These are phyloP conservation scores for Oligia fasciuncula DNA, from an alignment of 2,888 invertebrate species.

Conservation along the genomic window DNA sequence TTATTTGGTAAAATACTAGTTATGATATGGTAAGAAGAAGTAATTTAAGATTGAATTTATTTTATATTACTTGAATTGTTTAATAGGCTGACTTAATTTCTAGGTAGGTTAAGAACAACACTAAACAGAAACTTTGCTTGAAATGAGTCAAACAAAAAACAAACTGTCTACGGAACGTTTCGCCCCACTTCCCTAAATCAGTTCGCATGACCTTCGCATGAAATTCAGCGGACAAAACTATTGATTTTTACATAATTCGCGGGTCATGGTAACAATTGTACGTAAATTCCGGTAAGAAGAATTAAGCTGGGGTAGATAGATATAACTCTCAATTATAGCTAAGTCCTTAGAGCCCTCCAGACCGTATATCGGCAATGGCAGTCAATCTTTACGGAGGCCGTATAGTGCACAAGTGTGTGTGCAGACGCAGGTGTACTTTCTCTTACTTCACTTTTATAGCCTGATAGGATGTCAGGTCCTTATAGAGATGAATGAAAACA, in stretches of 20 bases:
- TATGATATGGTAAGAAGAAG: too few species aligned
- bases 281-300: neutral
- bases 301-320: neutral
- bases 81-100: neutral
- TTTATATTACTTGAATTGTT: neutral
- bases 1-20: neutral
- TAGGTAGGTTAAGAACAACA: neutral
- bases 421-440: neutral
- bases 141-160: conserved; percentile 29
- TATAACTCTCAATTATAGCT: neutral
- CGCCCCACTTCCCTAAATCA: conserved; percentile 54
- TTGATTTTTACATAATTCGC: conserved; percentile 61
- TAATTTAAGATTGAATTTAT: neutral
- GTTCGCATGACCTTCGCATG: conserved; percentile 56
- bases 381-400: neutral
- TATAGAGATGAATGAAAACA: neutral
- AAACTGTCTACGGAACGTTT: conserved; percentile 41
- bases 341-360: neutral
- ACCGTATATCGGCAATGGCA: neutral
- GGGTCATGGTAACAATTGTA: conserved; percentile 40
- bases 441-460: neutral
- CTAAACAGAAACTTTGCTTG: neutral
- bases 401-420: neutral
- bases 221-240: conserved; percentile 55
- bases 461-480: neutral